phyloP scores from a whole-genome alignment of 2,113 vertebrate species.

The Bungarus multicinctus region DNA sequence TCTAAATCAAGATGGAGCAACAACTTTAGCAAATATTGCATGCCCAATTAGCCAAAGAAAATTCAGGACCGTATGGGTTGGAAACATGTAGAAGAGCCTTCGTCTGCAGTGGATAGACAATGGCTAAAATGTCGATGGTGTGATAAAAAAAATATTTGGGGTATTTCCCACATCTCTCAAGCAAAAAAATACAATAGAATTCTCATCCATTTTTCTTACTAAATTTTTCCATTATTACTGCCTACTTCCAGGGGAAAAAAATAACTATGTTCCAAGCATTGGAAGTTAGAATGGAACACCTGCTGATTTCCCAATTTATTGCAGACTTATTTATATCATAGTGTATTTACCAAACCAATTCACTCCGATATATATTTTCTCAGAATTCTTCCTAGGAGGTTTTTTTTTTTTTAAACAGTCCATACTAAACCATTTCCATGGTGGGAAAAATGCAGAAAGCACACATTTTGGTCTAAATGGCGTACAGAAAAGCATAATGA shows the following conservation, averaged over 20 bases:
- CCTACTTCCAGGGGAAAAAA: not conserved
- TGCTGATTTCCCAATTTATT: not conserved
- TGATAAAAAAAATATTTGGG: constrained; percentile 73
- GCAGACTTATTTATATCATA: not conserved
- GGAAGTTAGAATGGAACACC: not conserved
- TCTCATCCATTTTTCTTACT: constrained; percentile 52
- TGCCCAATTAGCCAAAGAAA: too few relatives aligned
- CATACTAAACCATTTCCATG: not conserved
- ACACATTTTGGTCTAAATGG: not conserved
- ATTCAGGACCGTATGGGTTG: too few relatives aligned
- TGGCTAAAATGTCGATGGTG: too few relatives aligned
- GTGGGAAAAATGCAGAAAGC: not conserved
- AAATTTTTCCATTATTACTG: not conserved
- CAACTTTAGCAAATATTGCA: too few relatives aligned
- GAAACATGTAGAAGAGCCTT: too few relatives aligned
- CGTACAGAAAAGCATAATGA: not conserved
- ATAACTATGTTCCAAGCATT: not conserved
- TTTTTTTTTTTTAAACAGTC: not conserved
- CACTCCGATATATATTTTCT: not conserved
- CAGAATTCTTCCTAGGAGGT: not conserved
- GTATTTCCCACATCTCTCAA: constrained; percentile 66
- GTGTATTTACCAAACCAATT: not conserved
- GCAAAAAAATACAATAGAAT: constrained; percentile 15
- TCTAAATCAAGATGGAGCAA: too few relatives aligned
- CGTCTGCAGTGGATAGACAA: too few relatives aligned